Evolutionary conservation across 2,888 invertebrate species (phyloP), one percentile per base, ranked within the genome.

Genomic region (Sceliomorpha sp.): DNA sequence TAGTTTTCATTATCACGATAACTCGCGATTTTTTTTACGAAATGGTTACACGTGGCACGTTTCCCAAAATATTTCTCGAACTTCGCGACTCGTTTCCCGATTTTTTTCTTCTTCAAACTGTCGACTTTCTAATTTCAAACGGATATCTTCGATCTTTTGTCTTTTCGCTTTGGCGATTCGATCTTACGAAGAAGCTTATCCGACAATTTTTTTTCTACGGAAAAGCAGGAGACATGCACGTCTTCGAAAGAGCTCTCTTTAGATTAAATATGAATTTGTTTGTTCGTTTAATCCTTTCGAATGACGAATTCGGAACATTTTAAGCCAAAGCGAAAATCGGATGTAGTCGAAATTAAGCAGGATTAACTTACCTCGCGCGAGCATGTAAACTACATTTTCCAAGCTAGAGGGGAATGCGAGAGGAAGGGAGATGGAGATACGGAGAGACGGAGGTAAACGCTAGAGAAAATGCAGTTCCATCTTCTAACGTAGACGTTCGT

Each of bases 401-500:
- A n/a, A n/a, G n/a, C n/a, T n/a, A 32, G 32, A 32, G 32, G 32
- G 14, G 13, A 15, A 4, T 8, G 7, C 14, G 7, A 36, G 14
- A 10, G 15, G 7, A 13, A 36, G 14, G 14, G 1, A 2, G 34
- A 17, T 17, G 9, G 13, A 37, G 13, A 37, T 8, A 34, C n/a
- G 29, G 8, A 14, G 27, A 17, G 12, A 9, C 7, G 2, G 10
- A 24, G 7, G 10, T 10, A 6, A 36, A 10, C 14, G 27, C 12
- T n/a, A n/a, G n/a, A 14, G 32, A 34, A 39, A 15, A 36, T 50
- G 10, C 9, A 29, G 36, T 37, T 51, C 32, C 39, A 37, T 44
- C 42, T 44, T 60, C 37, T 20, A 51, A 60, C 42, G 26, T 14
- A 36, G 36, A 36, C 44, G 32, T 51, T 60, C 45, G 44, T 60